phyloP scores from a whole-genome alignment of 2,113 vertebrate genomes.

The Penelope pileata region DNA sequence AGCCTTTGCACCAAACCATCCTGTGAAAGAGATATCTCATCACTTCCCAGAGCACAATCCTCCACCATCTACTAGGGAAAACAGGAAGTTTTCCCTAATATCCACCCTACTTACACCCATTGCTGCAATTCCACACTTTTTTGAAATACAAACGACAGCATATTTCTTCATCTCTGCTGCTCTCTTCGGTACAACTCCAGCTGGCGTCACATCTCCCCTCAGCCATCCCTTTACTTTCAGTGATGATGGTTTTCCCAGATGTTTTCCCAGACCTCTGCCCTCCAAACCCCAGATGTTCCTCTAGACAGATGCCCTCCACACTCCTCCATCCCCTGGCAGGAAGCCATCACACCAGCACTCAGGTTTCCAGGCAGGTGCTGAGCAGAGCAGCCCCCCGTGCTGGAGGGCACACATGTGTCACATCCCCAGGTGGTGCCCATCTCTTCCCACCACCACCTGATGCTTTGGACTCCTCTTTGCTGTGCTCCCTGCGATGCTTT shows the following conservation, averaged over 20 bases:
- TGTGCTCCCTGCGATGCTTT: neutral
- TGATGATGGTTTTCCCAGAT: neutral
- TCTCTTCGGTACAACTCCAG: neutral
- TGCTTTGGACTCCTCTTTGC: neutral
- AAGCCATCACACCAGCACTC: no score
- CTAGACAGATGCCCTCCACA: neutral
- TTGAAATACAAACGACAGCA: neutral
- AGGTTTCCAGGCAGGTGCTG: neutral
- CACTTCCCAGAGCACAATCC: neutral
- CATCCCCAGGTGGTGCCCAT: rapidly evolving
- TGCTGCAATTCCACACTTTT: neutral
- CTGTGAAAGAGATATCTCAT: neutral
- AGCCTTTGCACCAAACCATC: neutral
- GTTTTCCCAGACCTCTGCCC: neutral
- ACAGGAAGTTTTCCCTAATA: rapidly evolving
- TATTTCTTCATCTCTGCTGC: neutral
- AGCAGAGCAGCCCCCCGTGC: neutral
- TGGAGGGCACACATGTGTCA: rapidly evolving
- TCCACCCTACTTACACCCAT: rapidly evolving
- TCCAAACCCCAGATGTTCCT: neutral
- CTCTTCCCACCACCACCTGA: neutral
- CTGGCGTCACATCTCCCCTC: neutral
- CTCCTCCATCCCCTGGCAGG: neutral
- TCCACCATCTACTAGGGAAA: no score
- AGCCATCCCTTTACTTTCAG: neutral